Conservation (phyloP, 2,797 vertebrate genomes). For the Ctenosaura bakeri region DNA sequence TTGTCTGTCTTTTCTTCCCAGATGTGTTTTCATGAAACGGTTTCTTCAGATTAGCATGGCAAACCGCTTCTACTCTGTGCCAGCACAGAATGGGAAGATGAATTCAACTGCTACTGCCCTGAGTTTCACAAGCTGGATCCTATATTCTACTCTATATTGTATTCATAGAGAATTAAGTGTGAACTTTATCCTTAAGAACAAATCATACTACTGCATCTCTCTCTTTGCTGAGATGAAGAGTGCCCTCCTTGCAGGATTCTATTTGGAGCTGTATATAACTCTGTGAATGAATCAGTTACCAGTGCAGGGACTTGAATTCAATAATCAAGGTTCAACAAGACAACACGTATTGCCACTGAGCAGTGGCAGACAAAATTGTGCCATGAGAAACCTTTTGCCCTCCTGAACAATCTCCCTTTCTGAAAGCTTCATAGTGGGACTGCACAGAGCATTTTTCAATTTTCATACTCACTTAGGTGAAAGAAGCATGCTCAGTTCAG, state of each 20-base stretch:
- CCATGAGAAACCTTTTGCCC: neutral
- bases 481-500: neutral
- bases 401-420: neutral
- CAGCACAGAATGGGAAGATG: neutral
- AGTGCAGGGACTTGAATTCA: neutral
- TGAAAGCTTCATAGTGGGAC: neutral
- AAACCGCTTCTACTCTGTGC: no score
- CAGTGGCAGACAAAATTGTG: neutral
- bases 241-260: neutral
- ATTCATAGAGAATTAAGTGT: neutral
- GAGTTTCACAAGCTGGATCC: neutral
- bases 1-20: no score
- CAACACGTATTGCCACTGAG: neutral
- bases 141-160: neutral
- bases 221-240: neutral
- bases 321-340: neutral
- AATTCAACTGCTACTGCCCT: neutral
- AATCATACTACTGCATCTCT: neutral
- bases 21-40: neutral
- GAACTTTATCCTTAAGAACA: neutral
- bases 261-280: neutral
- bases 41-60: neutral
- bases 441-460: accelerated
- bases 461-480: conserved; percentile 26
- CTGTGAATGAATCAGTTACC: neutral